Conservation (phyloP, 2,888 invertebrate genomes). For the Meta bourneti region DNA sequence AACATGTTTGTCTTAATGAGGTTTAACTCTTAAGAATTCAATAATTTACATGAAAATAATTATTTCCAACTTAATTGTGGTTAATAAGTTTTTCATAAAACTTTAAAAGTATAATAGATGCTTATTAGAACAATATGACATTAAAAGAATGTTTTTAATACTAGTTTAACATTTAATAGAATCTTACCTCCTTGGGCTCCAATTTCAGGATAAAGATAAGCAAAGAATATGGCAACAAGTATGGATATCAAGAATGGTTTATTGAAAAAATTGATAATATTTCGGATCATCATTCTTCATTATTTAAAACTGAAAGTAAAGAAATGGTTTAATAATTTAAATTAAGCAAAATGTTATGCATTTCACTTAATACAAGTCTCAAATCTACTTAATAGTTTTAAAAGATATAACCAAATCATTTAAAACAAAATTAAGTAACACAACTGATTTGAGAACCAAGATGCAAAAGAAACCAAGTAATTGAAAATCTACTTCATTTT, state of each 20-base stretch:
- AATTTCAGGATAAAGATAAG: slow-evolving; percentile 68
- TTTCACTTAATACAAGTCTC: background rate
- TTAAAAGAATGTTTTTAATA: background rate
- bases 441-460: too few relatives aligned
- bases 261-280: slow-evolving; percentile 25
- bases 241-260: slow-evolving; percentile 66
- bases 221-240: slow-evolving; percentile 48
- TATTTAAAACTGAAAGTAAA: slow-evolving; percentile 8
- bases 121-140: background rate
- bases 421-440: too few relatives aligned
- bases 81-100: background rate
- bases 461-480: too few relatives aligned
- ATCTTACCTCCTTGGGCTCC: slow-evolving; percentile 72
- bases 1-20: too few relatives aligned
- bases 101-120: background rate
- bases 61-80: too few relatives aligned
- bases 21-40: too few relatives aligned
- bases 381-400: background rate
- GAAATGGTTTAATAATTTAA: background rate
- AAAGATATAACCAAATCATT: too few relatives aligned
- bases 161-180: background rate
- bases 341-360: background rate
- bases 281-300: slow-evolving; percentile 36
- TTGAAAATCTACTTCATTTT: too few relatives aligned
- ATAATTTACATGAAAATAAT: too few relatives aligned